Evolutionary conservation across 2,113 vertebrate genomes (phyloP), one percentile per base, ranked within the genome.

Genomic region (Lampris incognitus): DNA sequence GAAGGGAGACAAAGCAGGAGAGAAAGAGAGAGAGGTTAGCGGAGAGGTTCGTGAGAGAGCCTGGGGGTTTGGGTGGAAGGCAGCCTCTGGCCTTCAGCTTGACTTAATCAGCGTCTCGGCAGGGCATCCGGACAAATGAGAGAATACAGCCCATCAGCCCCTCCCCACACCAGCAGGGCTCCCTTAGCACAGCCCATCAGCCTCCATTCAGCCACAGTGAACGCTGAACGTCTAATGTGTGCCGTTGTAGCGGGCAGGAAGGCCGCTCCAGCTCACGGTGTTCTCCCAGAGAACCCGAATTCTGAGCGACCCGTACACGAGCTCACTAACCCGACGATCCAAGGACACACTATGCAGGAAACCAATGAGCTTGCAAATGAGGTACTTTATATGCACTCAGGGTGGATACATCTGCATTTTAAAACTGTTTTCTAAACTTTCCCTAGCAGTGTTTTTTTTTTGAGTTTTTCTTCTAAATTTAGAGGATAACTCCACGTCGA

Each of bases 51-150:
- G 66, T 84, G 81, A 90, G 83, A 83, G 88, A 91, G 87, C 78
- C 39, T 70, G 69, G 65, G 79, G 76, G 80, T 86, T 79, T 86
- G 64, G 51, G 88, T 82, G 71, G 79, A 74, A 82, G 69, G 78
- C 77, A 76, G 82, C 64, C 74, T 79, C 78, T 82, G 87, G 88
- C 89, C 91, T 90, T 92, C 82, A 82, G 85, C 84, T 90, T 92
- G 92, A 91, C 90, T 92, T 92, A 87, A 92, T 89, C 92, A 92
- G 76, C 74, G 80, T 74, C 90, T 87, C 87, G 54, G 87, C 79
- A 72, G 88, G 91, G 64, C 70, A 87, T 87, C 83, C 85, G 82
- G 85, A 88, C 88, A 87, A 88, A 83, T 81, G 74, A 89, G 77
- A 83, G 84, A 86, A 83, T n/a, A 13, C 52, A 36, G 8, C 24